Evolutionary conservation across 2,113 vertebrate genomes (phyloP).

Genomic region (Cebidichthys violaceus): DNA sequence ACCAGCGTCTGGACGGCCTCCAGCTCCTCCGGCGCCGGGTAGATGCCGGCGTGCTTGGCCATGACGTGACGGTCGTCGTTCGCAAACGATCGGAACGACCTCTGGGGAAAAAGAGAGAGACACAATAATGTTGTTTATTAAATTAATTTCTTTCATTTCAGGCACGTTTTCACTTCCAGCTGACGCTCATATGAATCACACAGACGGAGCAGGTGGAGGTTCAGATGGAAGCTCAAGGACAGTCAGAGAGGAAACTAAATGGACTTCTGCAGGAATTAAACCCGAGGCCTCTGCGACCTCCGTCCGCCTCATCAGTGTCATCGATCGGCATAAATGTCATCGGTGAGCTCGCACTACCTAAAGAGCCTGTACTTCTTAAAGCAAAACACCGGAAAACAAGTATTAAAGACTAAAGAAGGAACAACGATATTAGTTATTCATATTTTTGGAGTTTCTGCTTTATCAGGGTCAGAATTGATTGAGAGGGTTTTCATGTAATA

Average conservation of each 20-base stretch:
- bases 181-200: neutral
- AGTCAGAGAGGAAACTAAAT: neutral
- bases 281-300: neutral
- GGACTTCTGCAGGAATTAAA: slow-evolving; percentile 1
- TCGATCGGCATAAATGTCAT: slow-evolving; percentile 11
- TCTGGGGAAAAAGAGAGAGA: slow-evolving; percentile 43
- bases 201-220: neutral
- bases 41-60: slow-evolving; percentile 93
- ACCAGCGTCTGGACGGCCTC: slow-evolving; percentile 95
- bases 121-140: neutral
- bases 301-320: neutral
- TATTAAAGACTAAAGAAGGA: too few relatives aligned
- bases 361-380: neutral
- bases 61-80: slow-evolving; percentile 92
- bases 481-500: too few relatives aligned
- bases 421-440: too few relatives aligned
- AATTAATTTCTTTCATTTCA: neutral
- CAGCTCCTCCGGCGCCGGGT: slow-evolving; percentile 92
- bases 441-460: too few relatives aligned
- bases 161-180: neutral
- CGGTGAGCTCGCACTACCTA: neutral
- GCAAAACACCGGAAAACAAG: too few relatives aligned
- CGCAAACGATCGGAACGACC: slow-evolving; percentile 68
- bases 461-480: too few relatives aligned
- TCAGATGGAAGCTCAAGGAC: slow-evolving; percentile 4